Percentiles rank a stretch among this genome's conserved stretches.
Conservation (phyloP, 2,797 vertebrate species). For the Fundulus diaphanus region DNA sequence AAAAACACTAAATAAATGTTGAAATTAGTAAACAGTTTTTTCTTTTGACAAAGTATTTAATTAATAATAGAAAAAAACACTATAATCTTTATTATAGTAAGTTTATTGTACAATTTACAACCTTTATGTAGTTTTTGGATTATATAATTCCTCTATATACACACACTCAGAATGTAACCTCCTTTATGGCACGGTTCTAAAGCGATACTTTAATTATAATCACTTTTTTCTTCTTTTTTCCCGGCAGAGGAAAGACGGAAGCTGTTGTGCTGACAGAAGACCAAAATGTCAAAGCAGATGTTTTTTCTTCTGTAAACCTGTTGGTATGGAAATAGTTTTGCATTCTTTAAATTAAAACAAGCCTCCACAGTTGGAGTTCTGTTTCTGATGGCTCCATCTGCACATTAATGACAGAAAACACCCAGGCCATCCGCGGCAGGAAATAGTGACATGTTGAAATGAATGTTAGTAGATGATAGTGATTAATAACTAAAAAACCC, state of each 20-base stretch:
- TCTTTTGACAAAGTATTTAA: too few relatives aligned
- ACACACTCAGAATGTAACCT: background rate
- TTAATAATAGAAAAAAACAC: too few relatives aligned
- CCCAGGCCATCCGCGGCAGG: background rate
- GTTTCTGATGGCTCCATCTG: constrained; percentile 12
- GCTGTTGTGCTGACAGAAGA: background rate
- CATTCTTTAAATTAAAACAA: constrained; percentile 19
- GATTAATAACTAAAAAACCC: background rate
- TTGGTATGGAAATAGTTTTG: constrained; percentile 5
- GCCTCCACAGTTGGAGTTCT: constrained; percentile 11
- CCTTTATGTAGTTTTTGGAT: background rate
- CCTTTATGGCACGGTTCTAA: background rate
- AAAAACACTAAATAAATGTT: background rate
- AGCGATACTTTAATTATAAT: background rate
- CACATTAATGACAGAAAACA: constrained; percentile 12
- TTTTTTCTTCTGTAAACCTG: background rate
- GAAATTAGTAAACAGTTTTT: background rate
- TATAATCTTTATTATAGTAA: background rate
- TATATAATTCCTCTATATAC: background rate
- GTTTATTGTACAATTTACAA: background rate
- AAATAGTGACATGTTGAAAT: background rate
- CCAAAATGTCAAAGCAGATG: constrained; percentile 2
- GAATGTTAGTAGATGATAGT: background rate
- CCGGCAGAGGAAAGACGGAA: constrained; percentile 6
- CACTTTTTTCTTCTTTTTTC: background rate